Evolutionary conservation across 2,113 vertebrate genomes (phyloP), one percentile per base, ranked within the genome.

Genomic region (Onychostruthus taczanowskii): DNA sequence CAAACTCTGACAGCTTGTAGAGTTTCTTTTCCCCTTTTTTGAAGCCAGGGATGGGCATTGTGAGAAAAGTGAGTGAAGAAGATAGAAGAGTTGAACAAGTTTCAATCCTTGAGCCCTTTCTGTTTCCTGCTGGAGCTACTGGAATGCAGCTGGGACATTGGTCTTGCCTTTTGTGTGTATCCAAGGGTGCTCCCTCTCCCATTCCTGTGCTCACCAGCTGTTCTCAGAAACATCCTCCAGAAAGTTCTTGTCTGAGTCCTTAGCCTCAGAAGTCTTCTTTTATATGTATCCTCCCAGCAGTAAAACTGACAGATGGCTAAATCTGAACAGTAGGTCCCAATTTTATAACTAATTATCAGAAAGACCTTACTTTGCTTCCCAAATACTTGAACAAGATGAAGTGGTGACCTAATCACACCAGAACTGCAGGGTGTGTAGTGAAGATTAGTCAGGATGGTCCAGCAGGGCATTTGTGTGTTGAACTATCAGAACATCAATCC

Each of bases 171-270:
- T 55, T 50, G 22, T 62, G 3, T 10, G 56, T 12, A 27, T 31
- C 28, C 21, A 3, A 6, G 16, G 26, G 18, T 33, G 30, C 72
- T 80, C 0, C 0, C 15, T 49, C 30, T 77, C 35, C 46, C 6
- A 2, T 52, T 88, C 50, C 61, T 52, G 20, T 31, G 11, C 15
- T 37, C 39, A 35, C 11, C 13, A 31, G 26, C 44, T 95, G 16
- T 6, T 75, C 41, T 23, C 55, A 49, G 39, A 68, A 85, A 41
- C 12, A 4, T 43, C 16, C 56, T 41, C n/a, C 28, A 56, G 55
- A 63, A 63, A 66, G 37, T 30, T 78, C 64, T 49, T 67, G 33
- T 73, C 47, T 76, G 30, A 59, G 43, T 33, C 44, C 53, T 88
- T 52, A 13, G 7, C 31, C 72, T 84, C 64, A 35, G 33, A 64